Evolutionary conservation across 1,140 invertebrate species (phyloP), one percentile per base, ranked within the genome.

Genomic region (Battus philenor): DNA sequence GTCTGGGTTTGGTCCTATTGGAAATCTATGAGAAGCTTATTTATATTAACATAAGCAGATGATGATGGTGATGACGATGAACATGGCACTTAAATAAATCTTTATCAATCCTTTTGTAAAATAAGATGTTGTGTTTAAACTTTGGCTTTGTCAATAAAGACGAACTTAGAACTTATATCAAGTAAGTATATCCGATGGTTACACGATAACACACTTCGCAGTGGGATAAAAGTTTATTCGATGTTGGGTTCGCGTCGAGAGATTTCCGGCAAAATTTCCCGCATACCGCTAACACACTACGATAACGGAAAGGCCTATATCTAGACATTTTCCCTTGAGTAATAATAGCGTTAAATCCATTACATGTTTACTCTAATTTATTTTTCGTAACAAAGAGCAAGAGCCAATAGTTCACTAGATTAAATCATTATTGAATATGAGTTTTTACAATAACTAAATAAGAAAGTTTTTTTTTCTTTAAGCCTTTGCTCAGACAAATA

Each of bases 261-360:
- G 59, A 69, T 75, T 71, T 75, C 63, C 66, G 61, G 15, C 29
- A 50, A 62, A 54, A 66, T 66, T 68, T 67, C 52, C 47, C 46
- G 49, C 51, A 60, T 64, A 62, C 56, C 59, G 44, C 45, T 16
- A 48, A 54, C 50, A 59, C 41, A 34, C 48, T 39, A 30, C 44
- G 39, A 39, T 39, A 38, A 55, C 58, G 65, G 64, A 71, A 69
- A 64, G 58, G 59, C 54, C 59, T 59, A 63, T 61, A 66, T 61
- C 62, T 61, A 59, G 54, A 54, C 65, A 68, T 63, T 54, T 61
- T 66, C 49, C 65, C 49, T 17, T 2, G 52, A 68, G 59, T 41
- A 62, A 58, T 47, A 61, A 29, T 6, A 31, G 29, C 48, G 44
- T 17, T 16, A 36, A 47, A 26, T 48, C 36, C 50, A 49, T 54